Percentiles rank a stretch among this genome's conserved stretches.
These are phyloP conservation scores for Eupithecia tripunctaria DNA, from an alignment of 2,888 invertebrate species.

Conservation along the genomic window DNA sequence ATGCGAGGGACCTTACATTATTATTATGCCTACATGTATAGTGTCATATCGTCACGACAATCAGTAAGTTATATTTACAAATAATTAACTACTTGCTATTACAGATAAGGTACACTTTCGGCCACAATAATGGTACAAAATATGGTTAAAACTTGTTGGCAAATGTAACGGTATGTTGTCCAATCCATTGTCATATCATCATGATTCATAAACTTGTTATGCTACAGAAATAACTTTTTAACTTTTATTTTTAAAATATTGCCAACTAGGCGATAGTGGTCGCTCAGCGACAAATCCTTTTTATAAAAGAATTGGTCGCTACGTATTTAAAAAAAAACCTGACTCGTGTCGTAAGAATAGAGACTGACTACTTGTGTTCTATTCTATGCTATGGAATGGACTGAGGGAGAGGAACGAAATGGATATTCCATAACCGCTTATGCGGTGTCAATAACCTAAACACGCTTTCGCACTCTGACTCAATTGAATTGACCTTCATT, in stretches of 20 bases:
- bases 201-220: too few relatives aligned
- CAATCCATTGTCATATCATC: too few relatives aligned
- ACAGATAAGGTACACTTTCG: background rate
- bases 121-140: background rate
- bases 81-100: background rate
- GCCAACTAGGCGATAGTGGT: too few relatives aligned
- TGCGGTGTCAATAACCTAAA: background rate
- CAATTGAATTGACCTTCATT: constrained; percentile 2
- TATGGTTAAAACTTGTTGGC: background rate
- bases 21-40: background rate
- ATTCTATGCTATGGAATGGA: background rate
- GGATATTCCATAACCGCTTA: background rate
- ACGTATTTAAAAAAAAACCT: too few relatives aligned
- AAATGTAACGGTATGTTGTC: too few relatives aligned
- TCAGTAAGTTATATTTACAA: constrained; percentile 4
- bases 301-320: too few relatives aligned
- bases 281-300: too few relatives aligned
- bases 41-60: background rate
- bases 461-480: background rate
- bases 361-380: background rate
- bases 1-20: too few relatives aligned
- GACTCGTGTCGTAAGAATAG: too few relatives aligned
- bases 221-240: too few relatives aligned
- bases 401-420: too few relatives aligned
- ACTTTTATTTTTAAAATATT: too few relatives aligned